Base-by-base conservation (phyloP, 2,113 vertebrate genomes). In the Tapirus terrestris region DNA sequence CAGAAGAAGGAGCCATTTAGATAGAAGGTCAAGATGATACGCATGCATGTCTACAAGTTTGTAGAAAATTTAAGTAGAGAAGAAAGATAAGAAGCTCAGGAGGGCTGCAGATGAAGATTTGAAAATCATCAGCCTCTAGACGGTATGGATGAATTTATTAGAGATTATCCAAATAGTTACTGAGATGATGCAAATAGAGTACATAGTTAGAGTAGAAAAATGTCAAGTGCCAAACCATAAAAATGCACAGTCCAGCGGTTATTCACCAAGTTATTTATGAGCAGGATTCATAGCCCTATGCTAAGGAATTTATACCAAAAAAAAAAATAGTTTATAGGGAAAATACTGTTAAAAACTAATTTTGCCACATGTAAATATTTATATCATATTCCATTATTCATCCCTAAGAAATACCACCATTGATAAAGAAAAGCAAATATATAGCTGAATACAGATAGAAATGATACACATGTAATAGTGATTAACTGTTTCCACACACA, bases 391-490 rank as follows among this genome's bases (percentile, higher is more conserved):
- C 31, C 21, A 89, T 29, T 82, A 16, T 75, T 83, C 43, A 76
- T 29, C 25, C 17, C 36, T n/a, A 80, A 80, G 36, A 86, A 91
- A 92, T n/a, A 82, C 10, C n/a, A 83, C 36, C 81, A 75, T 5
- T 53, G 36, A 96, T 43, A 91, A 87, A 73, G 25, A 75, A 76
- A 77, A 94, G 10, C 16, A 97, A 76, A 65, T 43, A 56, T 2
- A 63, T 3, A 80, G 6, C 8, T 76, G 75, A 45, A 58, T 39
- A 63, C 11, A 92, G 48, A 58, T 0, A 70, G 13, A 93, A 81
- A 65, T 6, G 56, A 77, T 8, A 63, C 1, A 61, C 31, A 43
- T n/a, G 21, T 43, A 39, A 39, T 36, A 56, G 6, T 20, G 43
- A 63, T 6, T 58, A 61, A 90, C 13, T 73, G 1, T 53, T 89